Conservation (phyloP, 2,888 invertebrate genomes). For the Melolontha melolontha region DNA sequence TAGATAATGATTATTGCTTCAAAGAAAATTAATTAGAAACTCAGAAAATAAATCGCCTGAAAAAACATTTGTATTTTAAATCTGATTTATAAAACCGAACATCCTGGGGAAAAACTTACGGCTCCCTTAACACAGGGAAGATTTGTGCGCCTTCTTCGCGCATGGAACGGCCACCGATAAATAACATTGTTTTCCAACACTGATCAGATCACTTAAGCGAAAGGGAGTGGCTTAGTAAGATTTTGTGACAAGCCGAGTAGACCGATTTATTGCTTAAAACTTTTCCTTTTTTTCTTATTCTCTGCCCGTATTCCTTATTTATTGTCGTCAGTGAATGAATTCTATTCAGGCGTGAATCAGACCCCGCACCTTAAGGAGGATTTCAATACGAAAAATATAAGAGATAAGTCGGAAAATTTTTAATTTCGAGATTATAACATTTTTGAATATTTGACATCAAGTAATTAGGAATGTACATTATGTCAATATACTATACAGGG, state of each 20-base stretch:
- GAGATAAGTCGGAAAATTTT: no score
- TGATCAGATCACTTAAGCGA: conserved; percentile 40
- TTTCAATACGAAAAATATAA: not conserved
- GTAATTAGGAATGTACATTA: no score
- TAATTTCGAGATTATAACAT: no score
- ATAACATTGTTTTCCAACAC: conserved; percentile 42
- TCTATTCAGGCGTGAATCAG: conserved; percentile 14
- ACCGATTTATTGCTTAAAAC: conserved; percentile 33
- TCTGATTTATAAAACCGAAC: conserved; percentile 34
- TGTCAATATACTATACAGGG: no score
- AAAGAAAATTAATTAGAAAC: conserved; percentile 23
- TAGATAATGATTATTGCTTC: conserved; percentile 15
- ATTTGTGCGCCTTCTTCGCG: conserved; percentile 35
- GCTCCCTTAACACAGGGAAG: conserved; percentile 27
- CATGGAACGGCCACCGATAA: conserved; percentile 32
- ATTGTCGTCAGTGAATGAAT: conserved; percentile 29
- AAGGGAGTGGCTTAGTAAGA: conserved; percentile 42
- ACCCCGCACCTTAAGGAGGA: not conserved
- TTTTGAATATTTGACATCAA: no score
- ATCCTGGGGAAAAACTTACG: conserved; percentile 20
- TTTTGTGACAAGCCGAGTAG: conserved; percentile 33
- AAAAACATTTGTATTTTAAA: conserved; percentile 34
- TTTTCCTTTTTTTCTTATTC: conserved; percentile 34
- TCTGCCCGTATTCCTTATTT: conserved; percentile 22
- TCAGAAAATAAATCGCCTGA: conserved; percentile 15